Conservation (phyloP, 1,140 invertebrate species). For the Sinonovacula constricta region DNA sequence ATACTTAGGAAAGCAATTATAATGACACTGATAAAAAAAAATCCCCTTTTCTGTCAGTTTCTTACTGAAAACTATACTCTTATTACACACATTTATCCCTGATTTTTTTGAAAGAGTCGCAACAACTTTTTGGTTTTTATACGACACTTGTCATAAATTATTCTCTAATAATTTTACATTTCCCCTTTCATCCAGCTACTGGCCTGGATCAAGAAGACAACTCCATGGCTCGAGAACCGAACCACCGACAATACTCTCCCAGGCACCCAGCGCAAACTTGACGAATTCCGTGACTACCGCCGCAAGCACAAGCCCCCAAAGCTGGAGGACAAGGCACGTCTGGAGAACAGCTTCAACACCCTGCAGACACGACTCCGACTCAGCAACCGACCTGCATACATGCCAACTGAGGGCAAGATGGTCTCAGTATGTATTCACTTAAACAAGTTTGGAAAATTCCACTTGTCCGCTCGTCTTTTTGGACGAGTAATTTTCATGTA, state of each 20-base stretch:
- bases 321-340: constrained; percentile 98
- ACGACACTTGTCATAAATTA: too few species aligned
- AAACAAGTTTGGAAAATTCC: too few species aligned
- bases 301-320: constrained; percentile 99
- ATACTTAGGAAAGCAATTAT: too few species aligned
- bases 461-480: too few species aligned
- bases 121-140: too few species aligned
- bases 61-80: too few species aligned
- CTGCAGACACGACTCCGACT: constrained; percentile 96
- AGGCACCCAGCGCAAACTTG: constrained; percentile 97
- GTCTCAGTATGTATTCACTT: constrained; percentile 93
- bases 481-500: too few species aligned
- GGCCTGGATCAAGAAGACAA: constrained; percentile 98
- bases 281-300: constrained; percentile 98
- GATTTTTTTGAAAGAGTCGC: too few species aligned
- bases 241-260: constrained; percentile 98
- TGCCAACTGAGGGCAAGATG: constrained; percentile 99
- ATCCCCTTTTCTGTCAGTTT: too few species aligned
- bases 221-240: constrained; percentile 97
- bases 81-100: too few species aligned
- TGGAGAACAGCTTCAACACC: constrained; percentile 99
- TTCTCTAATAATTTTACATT: too few species aligned
- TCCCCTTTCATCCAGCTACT: constrained; percentile 87
- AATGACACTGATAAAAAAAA: too few species aligned
- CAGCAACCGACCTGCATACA: constrained; percentile 98